Conservation (phyloP, 1,140 invertebrate genomes). For the Trichonephila clavata region DNA sequence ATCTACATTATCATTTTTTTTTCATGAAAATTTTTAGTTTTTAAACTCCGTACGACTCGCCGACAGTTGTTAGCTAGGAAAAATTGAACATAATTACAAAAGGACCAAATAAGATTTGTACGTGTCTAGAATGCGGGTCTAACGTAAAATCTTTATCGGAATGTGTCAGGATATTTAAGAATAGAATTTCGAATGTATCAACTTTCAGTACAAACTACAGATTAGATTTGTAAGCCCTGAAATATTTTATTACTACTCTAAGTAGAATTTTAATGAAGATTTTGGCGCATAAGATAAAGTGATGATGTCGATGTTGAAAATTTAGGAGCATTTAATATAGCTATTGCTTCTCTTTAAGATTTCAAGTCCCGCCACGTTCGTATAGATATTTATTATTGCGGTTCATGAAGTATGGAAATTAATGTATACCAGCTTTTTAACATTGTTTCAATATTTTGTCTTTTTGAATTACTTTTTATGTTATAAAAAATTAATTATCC, state of each 20-base stretch:
- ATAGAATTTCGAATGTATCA: not conserved
- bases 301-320: not conserved
- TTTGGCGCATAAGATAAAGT: not conserved
- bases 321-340: not conserved
- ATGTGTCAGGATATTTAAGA: not conserved
- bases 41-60: not conserved
- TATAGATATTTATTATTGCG: not conserved
- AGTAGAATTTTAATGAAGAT: constrained; percentile 3
- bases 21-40: not conserved
- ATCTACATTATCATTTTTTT: not conserved
- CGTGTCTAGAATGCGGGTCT: not conserved
- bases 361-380: not conserved
- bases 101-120: not conserved
- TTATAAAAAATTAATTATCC: not conserved
- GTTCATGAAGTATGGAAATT: not conserved
- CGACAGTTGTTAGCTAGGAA: not conserved
- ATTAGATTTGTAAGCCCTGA: not conserved
- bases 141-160: not conserved
- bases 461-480: not conserved
- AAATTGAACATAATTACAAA: not conserved
- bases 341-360: not conserved
- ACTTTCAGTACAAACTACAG: not conserved
- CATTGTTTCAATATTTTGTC: not conserved
- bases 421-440: not conserved
- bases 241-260: not conserved